Conservation (phyloP, 1,140 invertebrate genomes). For the honey bee (Apis mellifera) region DNA sequence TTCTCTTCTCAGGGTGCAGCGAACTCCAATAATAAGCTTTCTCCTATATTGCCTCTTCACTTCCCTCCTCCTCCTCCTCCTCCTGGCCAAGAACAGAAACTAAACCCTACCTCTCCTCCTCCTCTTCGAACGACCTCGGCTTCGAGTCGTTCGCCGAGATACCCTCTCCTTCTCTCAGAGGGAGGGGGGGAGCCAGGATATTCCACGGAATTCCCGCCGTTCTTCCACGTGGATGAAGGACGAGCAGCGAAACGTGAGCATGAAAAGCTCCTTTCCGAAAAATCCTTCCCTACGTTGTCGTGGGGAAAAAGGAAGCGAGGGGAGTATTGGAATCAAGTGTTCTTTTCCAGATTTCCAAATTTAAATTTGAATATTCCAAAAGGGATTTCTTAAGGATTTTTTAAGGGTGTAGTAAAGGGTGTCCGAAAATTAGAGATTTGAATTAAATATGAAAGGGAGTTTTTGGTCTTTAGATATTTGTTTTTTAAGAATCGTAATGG, state of each 20-base stretch:
- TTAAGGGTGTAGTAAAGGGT: no score
- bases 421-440: no score
- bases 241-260: background rate
- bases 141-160: constrained; percentile 63
- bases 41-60: constrained; percentile 81
- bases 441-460: no score
- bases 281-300: no score
- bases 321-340: no score
- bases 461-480: no score
- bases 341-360: no score
- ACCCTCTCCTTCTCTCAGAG: constrained; percentile 18
- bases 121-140: constrained; percentile 55
- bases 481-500: no score
- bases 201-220: constrained; percentile 50
- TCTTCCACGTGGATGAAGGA: constrained; percentile 40
- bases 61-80: constrained; percentile 56
- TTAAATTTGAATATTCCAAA: no score
- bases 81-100: constrained; percentile 52
- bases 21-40: constrained; percentile 82
- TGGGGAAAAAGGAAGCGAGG: no score
- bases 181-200: constrained; percentile 32
- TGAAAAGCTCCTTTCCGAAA: constrained; percentile 2
- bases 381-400: no score
- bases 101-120: constrained; percentile 46
- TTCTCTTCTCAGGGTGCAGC: constrained; percentile 78